Base-by-base conservation (phyloP, 2,113 vertebrate genomes). In the Hippocampus comes region DNA sequence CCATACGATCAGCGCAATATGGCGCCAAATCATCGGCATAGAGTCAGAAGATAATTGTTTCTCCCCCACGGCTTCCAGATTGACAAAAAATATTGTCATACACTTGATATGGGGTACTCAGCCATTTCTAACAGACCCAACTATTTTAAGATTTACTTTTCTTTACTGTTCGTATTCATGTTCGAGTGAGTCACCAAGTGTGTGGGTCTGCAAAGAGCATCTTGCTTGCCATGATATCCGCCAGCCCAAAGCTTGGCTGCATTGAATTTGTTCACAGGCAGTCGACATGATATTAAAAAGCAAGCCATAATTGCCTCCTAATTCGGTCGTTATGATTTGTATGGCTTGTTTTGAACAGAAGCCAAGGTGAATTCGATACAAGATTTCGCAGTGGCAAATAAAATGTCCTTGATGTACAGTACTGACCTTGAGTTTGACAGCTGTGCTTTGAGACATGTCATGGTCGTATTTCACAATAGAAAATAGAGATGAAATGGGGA, bases 1-100 rank as follows among this genome's bases (percentile, higher is more conserved):
- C 53, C 67, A 25, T 48, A 74, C 14, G 14, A 77, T 73, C 70
- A 56, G 17, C 70, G 18, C 0, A 25, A 77, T 63, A 70, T 61
- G 42, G 59, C 1, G 9, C 27, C 2, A 73, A 8, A 56, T 72
- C 25, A 4, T 76, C 73, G 70, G 67, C 71, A 63, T 27, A 68
- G 34, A 71, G 57, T 72, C 15, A 7, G 15, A 68, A 59, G 25
- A 46, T 38, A 42, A 65, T 8, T 14, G 3, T 41, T 27, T 4
- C 30, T 34, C 21, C 9, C 30, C 30, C 23, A 10, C 3, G 15
- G 21, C 15, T 43, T 42, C 23, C 63, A 65, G 59, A 34, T 61
- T 18, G 21, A 63, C 30, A 5, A 34, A 38, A 63, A 27, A 11
- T 23, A 57, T 14, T 14, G 23, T 25, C 49, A 51, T 51, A 51